phyloP scores from a whole-genome alignment of 2,113 vertebrate species.

The Phodopus roborovskii region DNA sequence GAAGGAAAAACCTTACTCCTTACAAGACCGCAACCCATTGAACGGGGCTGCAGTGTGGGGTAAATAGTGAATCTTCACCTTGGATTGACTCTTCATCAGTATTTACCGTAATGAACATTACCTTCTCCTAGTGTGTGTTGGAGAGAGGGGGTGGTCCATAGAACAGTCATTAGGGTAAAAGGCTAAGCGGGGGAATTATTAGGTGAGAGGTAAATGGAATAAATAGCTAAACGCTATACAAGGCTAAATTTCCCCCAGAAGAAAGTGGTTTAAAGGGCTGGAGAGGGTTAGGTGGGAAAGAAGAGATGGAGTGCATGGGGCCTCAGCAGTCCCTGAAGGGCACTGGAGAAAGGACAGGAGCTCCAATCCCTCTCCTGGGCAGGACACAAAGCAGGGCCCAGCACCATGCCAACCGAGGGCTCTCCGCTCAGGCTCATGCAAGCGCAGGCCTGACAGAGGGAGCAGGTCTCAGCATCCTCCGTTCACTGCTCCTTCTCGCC shows the following conservation, averaged over 20 bases:
- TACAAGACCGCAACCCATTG: neutral
- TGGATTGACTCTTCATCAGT: conserved; percentile 1
- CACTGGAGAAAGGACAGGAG: neutral
- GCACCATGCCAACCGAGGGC: neutral
- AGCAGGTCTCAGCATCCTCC: neutral
- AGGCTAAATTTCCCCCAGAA: conserved; percentile 16
- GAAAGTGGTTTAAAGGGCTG: neutral
- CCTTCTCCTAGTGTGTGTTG: neutral
- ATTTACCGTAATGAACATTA: neutral
- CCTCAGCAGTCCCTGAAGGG: neutral
- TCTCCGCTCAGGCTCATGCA: neutral
- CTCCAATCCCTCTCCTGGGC: neutral
- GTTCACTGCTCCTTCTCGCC: neutral
- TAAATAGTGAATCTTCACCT: neutral
- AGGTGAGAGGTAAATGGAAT: neutral
- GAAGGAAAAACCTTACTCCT: too few species aligned
- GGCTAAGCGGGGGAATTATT: neutral
- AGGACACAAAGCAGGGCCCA: neutral
- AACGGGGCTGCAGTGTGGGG: neutral
- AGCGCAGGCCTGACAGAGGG: accelerated
- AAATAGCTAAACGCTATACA: conserved; percentile 28
- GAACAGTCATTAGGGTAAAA: neutral
- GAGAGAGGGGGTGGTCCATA: neutral
- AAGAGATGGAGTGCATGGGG: neutral
- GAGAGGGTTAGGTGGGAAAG: neutral